Conservation (phyloP, 2,888 invertebrate genomes). For the Lasioglossum figueresi region DNA sequence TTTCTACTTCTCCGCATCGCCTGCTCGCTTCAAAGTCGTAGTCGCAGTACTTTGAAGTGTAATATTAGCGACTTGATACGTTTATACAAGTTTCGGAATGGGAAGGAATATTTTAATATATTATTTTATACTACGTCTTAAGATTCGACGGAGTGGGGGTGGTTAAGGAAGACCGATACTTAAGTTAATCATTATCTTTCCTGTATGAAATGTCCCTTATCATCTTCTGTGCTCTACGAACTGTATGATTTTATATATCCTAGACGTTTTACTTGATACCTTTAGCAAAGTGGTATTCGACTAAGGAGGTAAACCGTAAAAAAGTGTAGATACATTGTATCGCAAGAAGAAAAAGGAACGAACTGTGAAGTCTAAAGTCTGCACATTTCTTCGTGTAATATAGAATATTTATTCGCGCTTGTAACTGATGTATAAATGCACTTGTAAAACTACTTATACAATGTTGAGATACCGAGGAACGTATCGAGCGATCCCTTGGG, state of each 20-base stretch:
- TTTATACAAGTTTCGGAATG: conserved; percentile 1
- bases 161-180: neutral
- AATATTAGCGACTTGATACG: conserved; percentile 11
- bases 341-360: conserved; percentile 6
- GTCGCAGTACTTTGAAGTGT: neutral
- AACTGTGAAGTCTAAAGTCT: conserved; percentile 20
- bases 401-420: conserved; percentile 23
- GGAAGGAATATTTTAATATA: conserved; percentile 20
- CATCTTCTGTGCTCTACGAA: neutral
- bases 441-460: conserved; percentile 19
- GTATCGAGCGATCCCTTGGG: neutral
- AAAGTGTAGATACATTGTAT: neutral
- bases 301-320: neutral
- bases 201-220: neutral
- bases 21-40: neutral
- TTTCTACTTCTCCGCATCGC: neutral
- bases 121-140: neutral
- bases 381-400: conserved; percentile 18
- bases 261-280: neutral
- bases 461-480: neutral
- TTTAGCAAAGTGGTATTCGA: neutral
- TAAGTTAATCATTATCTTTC: conserved; percentile 3
- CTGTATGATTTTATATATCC: conserved; percentile 1
- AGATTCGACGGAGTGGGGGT: neutral
- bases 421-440: conserved; percentile 16